Percentiles rank a stretch among this genome's conserved stretches.
Conservation (phyloP, 2,797 vertebrate genomes). For the Pelobates cultripes region DNA sequence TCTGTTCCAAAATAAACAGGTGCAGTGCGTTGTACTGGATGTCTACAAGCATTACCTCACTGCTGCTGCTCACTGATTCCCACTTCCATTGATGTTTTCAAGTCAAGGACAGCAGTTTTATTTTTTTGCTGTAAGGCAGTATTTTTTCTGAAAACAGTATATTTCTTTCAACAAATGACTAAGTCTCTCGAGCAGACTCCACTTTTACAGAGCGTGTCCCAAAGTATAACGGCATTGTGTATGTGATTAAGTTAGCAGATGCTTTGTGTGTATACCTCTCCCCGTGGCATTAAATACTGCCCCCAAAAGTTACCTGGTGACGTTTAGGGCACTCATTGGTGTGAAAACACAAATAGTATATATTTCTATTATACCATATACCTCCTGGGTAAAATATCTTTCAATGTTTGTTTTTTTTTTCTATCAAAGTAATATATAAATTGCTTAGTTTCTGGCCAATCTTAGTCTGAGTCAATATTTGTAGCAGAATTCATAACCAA, state of each 20-base stretch:
- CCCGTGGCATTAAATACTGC: too few species aligned
- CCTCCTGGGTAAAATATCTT: too few species aligned
- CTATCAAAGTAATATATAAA: too few species aligned
- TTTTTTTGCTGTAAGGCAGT: conserved; percentile 12
- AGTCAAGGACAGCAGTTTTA: not conserved
- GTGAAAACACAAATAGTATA: too few species aligned
- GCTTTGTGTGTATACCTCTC: not conserved
- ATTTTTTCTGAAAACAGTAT: not conserved
- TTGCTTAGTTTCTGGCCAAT: too few species aligned
- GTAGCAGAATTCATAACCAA: too few species aligned
- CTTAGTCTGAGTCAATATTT: too few species aligned
- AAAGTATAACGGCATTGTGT: not conserved
- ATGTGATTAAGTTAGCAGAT: conserved; percentile 22
- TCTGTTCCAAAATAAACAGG: conserved; percentile 33
- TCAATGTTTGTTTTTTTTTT: too few species aligned
- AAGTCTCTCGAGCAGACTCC: not conserved
- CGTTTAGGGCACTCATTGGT: too few species aligned
- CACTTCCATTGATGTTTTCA: conserved; percentile 22
- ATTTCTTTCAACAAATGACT: conserved; percentile 8
- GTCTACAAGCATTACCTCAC: conserved; percentile 20
- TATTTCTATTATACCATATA: too few species aligned
- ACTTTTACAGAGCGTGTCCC: conserved; percentile 1
- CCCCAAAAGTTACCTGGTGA: too few species aligned
- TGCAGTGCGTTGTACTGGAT: conserved; percentile 30
- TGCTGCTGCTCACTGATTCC: too few species aligned